These are phyloP conservation scores for Bovichtus diacanthus DNA, from an alignment of 2,797 vertebrate genomes.

Conservation along the genomic window DNA sequence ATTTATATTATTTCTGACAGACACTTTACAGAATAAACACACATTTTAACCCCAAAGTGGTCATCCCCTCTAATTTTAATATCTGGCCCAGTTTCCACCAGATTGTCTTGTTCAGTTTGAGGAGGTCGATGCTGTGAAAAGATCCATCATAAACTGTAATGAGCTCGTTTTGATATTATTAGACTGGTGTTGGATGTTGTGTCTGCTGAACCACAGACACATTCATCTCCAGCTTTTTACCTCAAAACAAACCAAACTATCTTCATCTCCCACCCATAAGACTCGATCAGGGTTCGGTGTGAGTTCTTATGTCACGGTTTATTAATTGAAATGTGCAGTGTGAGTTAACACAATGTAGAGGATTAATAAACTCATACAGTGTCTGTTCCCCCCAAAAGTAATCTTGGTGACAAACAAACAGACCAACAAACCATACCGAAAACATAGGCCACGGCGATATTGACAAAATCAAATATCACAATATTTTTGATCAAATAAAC, in stretches of 20 bases:
- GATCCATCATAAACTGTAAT: neutral
- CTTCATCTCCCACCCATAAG: neutral
- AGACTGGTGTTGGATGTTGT: neutral
- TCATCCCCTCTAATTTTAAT: neutral
- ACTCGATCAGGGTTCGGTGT: no score
- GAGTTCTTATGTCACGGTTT: neutral
- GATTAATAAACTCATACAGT: neutral
- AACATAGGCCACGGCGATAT: no score
- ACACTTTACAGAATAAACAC: neutral
- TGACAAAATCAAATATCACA: no score
- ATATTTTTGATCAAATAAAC: no score
- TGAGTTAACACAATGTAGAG: neutral
- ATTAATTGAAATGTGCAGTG: neutral
- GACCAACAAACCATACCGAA: no score
- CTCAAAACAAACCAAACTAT: neutral
- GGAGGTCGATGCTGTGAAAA: neutral
- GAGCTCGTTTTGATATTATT: neutral
- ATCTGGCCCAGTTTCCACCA: neutral
- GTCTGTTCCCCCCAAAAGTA: no score
- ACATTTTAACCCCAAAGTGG: neutral
- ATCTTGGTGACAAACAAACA: no score
- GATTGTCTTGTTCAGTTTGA: neutral
- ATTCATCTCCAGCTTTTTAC: neutral
- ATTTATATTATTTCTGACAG: neutral
- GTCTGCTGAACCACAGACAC: neutral